Conservation (phyloP, 1,140 invertebrate genomes). For the Drosophila fuyamai region DNA sequence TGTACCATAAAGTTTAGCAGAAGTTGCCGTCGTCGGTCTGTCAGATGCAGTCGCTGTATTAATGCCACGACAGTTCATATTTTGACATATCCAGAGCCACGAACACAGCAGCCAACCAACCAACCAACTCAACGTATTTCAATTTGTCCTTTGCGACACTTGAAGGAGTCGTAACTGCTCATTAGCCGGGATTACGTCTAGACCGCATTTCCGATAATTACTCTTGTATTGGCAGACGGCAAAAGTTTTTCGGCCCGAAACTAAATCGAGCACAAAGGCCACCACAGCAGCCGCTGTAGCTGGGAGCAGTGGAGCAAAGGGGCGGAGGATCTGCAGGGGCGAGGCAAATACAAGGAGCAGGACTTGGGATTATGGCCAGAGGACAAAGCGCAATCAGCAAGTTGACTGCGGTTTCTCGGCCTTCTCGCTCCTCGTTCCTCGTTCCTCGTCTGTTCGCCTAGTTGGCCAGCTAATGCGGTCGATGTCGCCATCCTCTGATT, state of each 20-base stretch:
- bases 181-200: constrained; percentile 78
- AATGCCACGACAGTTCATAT: constrained; percentile 53
- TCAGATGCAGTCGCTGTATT: constrained; percentile 55
- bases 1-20: constrained; percentile 29
- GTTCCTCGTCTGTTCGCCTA: constrained; percentile 24
- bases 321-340: background rate
- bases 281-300: constrained; percentile 62
- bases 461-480: constrained; percentile 78
- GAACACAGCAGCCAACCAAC: constrained; percentile 3
- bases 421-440: background rate
- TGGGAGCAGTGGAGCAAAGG: background rate
- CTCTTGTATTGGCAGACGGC: constrained; percentile 72
- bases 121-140: constrained; percentile 26
- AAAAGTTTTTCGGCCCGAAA: constrained; percentile 69
- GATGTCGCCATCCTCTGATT: constrained; percentile 68
- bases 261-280: constrained; percentile 71
- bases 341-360: constrained; percentile 2
- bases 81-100: constrained; percentile 42
- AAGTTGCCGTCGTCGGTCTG: constrained; percentile 54
- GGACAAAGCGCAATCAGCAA: constrained; percentile 72
- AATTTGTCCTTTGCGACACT: constrained; percentile 48
- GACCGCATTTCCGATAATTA: constrained; percentile 81
- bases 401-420: constrained; percentile 63
- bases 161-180: constrained; percentile 62
- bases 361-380: constrained; percentile 57